These are phyloP conservation scores for Acleris laterana DNA, from an alignment of 2,888 invertebrate species.

Conservation along the genomic window DNA sequence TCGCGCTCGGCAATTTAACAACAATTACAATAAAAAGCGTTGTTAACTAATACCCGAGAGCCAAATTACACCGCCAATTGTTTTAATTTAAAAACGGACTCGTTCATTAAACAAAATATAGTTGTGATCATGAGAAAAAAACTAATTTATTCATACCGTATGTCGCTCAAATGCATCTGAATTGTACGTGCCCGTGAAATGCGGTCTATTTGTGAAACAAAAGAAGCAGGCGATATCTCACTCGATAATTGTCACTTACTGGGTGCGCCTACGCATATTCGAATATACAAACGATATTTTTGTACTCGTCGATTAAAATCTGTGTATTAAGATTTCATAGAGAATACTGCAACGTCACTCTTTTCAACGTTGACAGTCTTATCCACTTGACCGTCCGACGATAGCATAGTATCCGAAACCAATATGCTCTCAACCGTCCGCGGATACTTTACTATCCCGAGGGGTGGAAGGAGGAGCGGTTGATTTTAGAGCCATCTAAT, in stretches of 20 bases:
- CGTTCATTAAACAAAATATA: constrained; percentile 17
- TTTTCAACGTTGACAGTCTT: too few species aligned
- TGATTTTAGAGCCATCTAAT: too few species aligned
- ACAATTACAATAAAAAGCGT: constrained; percentile 23
- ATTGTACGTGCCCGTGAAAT: background rate
- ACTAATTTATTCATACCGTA: constrained; percentile 8
- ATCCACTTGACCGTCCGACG: too few species aligned
- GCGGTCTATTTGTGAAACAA: constrained; percentile 14
- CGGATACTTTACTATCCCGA: too few species aligned
- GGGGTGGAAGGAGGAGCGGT: too few species aligned
- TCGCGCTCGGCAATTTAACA: background rate
- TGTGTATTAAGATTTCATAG: too few species aligned
- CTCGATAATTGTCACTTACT: constrained; percentile 4
- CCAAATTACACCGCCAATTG: constrained; percentile 18
- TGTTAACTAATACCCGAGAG: constrained; percentile 25
- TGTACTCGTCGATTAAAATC: too few species aligned
- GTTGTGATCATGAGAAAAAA: background rate
- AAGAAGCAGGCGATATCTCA: constrained; percentile 6
- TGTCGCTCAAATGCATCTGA: background rate
- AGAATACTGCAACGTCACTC: too few species aligned
- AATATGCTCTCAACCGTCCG: too few species aligned
- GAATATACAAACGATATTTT: constrained; percentile 15
- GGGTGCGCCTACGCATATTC: background rate
- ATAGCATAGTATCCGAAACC: too few species aligned
- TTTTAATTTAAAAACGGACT: constrained; percentile 1